Percentiles rank a stretch among this genome's conserved stretches.
phyloP scores from a whole-genome alignment of 2,888 invertebrate species.

The Watsonalla cultraria region DNA sequence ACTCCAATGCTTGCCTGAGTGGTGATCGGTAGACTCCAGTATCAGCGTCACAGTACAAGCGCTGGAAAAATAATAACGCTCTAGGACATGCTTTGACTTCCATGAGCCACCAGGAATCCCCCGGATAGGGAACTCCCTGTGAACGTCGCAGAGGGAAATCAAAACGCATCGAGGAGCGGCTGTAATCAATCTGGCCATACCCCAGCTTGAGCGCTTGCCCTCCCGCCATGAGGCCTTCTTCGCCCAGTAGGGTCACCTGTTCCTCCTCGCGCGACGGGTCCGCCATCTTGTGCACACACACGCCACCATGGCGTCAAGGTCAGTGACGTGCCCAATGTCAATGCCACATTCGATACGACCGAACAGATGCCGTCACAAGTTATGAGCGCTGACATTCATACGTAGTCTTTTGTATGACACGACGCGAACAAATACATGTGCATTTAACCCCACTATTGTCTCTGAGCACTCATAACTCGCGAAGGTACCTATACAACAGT shows the following conservation, averaged over 20 bases:
- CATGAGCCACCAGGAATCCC: slow-evolving; percentile 15
- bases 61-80: slow-evolving; percentile 84
- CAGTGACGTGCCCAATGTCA: slow-evolving; percentile 84
- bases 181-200: slow-evolving; percentile 83
- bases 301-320: slow-evolving; percentile 76
- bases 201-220: slow-evolving; percentile 98
- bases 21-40: slow-evolving; percentile 86
- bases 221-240: slow-evolving; percentile 95
- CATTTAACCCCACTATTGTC: too few species aligned
- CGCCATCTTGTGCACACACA: slow-evolving; percentile 92
- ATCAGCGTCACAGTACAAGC: slow-evolving; percentile 85
- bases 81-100: slow-evolving; percentile 71
- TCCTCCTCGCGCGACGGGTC: slow-evolving; percentile 97
- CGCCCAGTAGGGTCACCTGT: slow-evolving; percentile 96
- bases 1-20: slow-evolving; percentile 86
- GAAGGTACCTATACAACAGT: too few species aligned
- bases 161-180: slow-evolving; percentile 57
- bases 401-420: too few species aligned
- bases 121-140: not conserved
- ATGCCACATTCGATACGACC: slow-evolving; percentile 62
- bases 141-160: slow-evolving; percentile 42
- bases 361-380: slow-evolving; percentile 19
- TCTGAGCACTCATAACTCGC: too few species aligned
- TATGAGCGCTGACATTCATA: slow-evolving; percentile 7
- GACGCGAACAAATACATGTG: too few species aligned